A percentile compares a stretch with the other conserved stretches of the same genome.
phyloP scores from a whole-genome alignment of 64 coral and sea anemone genomes.

The Hydrozoanthus tunicans region DNA sequence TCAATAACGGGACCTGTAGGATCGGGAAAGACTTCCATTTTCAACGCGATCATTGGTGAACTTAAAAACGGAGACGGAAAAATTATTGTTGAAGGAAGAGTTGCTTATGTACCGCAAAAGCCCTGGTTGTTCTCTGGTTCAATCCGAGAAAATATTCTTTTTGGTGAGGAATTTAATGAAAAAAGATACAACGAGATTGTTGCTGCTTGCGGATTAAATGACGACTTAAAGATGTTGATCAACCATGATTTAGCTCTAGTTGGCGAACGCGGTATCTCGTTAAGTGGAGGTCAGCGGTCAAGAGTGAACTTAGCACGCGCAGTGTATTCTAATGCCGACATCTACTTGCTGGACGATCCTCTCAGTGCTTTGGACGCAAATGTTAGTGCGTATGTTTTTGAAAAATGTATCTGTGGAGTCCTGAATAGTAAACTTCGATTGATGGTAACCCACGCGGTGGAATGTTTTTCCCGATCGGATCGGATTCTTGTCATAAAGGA shows the following conservation, averaged over 20 bases:
- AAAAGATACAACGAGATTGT: background rate
- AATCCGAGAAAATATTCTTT: conserved; percentile 51
- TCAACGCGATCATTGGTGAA: conserved; percentile 43
- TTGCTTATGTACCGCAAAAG: conserved; percentile 36
- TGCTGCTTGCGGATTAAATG: conserved; percentile 22
- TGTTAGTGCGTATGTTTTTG: conserved; percentile 45
- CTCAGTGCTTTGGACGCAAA: conserved; percentile 27
- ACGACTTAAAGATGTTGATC: background rate
- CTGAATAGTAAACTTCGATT: background rate
- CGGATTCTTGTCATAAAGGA: conserved; percentile 25
- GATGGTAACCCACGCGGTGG: background rate
- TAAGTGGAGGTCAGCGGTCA: conserved; percentile 39
- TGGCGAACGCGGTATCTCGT: conserved; percentile 17
- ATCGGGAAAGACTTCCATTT: conserved; percentile 19
- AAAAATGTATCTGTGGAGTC: conserved; percentile 52
- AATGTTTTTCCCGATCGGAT: conserved; percentile 16
- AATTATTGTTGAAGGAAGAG: background rate
- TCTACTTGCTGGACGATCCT: conserved; percentile 53
- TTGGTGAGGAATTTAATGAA: conserved; percentile 36
- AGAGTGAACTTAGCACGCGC: conserved; percentile 56
- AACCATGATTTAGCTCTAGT: conserved; percentile 9
- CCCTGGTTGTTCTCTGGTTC: conserved; percentile 62
- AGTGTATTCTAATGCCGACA: conserved; percentile 32
- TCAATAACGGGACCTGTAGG: conserved; percentile 49
- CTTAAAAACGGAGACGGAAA: background rate